These are phyloP conservation scores for Tetrax tetrax DNA, from an alignment of 2,113 vertebrate species.

Conservation along the genomic window DNA sequence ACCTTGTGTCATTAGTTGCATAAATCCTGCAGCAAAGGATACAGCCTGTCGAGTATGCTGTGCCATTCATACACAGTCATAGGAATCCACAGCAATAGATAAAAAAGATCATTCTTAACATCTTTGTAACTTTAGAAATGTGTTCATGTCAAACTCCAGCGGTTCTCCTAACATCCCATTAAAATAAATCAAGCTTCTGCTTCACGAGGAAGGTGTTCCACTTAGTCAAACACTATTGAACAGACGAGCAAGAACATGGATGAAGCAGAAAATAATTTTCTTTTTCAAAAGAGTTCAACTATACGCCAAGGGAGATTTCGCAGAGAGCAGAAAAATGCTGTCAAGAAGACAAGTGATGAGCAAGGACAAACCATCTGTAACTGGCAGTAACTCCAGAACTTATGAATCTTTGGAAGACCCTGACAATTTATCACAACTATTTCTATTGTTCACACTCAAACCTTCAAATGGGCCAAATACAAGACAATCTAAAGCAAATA, in stretches of 20 bases:
- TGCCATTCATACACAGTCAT: background rate
- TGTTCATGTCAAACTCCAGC: background rate
- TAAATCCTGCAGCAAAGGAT: background rate
- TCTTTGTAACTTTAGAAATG: slow-evolving; percentile 14
- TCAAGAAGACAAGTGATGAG: slow-evolving; percentile 66
- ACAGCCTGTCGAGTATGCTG: background rate
- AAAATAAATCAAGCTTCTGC: slow-evolving; percentile 14
- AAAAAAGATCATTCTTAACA: background rate
- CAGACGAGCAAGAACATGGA: background rate
- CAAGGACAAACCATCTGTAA: slow-evolving; percentile 75
- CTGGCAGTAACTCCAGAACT: slow-evolving; percentile 65
- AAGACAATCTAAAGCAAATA: slow-evolving; percentile 36
- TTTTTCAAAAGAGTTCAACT: slow-evolving; percentile 22
- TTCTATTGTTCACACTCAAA: slow-evolving; percentile 45
- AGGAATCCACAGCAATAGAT: background rate
- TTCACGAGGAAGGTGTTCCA: slow-evolving; percentile 32
- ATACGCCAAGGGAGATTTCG: slow-evolving; percentile 27
- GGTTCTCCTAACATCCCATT: background rate
- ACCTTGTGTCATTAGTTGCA: background rate
- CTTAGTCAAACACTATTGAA: slow-evolving; percentile 25
- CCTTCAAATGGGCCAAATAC: slow-evolving; percentile 56
- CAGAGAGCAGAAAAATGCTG: slow-evolving; percentile 33
- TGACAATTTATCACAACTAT: slow-evolving; percentile 55
- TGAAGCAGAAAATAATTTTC: slow-evolving; percentile 26
- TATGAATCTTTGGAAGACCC: slow-evolving; percentile 58